Evolutionary conservation across 1,140 invertebrate genomes (phyloP).

Genomic region (Pseudomyrmex concolor): DNA sequence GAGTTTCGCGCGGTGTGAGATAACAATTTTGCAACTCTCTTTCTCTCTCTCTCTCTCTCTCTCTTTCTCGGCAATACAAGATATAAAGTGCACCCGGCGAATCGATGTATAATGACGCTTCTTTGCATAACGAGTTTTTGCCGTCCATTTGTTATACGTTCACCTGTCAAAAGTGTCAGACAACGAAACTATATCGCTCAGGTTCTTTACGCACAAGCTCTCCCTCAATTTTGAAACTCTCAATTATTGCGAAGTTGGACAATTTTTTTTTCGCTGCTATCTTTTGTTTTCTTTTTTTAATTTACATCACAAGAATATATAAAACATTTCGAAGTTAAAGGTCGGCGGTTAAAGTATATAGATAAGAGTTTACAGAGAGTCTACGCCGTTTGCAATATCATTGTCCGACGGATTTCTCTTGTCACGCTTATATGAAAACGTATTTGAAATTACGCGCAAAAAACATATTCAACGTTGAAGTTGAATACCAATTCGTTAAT

Average conservation of each 20-base stretch:
- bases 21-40: too few relatives aligned
- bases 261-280: background rate
- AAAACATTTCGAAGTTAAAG: slow-evolving; percentile 1
- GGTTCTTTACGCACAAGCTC: too few relatives aligned
- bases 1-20: background rate
- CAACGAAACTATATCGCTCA: background rate
- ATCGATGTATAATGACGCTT: background rate
- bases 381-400: background rate
- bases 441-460: too few relatives aligned
- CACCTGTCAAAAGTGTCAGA: slow-evolving; percentile 1
- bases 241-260: background rate
- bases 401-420: background rate
- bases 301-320: background rate
- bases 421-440: background rate
- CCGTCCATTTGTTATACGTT: background rate
- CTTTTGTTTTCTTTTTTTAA: too few relatives aligned
- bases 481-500: too few relatives aligned
- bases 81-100: background rate
- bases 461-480: too few relatives aligned
- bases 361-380: slow-evolving; percentile 22
- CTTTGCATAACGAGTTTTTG: slow-evolving; percentile 24
- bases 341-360: background rate
- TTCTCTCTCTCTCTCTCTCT: too few relatives aligned
- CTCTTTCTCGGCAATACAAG: too few relatives aligned
- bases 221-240: too few relatives aligned